Evolutionary conservation across 2,888 invertebrate genomes (phyloP).

Genomic region (Aspidiotus rigidus): DNA sequence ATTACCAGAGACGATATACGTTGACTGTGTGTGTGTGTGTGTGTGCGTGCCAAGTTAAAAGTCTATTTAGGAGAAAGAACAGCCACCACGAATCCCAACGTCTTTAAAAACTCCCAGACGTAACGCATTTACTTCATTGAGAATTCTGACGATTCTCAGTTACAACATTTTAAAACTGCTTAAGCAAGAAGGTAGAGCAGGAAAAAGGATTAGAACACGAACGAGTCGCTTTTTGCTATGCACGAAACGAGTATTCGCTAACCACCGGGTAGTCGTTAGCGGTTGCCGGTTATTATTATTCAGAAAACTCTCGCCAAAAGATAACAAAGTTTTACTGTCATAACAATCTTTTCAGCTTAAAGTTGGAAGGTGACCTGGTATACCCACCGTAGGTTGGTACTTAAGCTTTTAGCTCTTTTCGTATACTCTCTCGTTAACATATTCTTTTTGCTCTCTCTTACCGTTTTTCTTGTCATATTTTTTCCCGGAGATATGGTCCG

Average conservation of each 20-base stretch:
- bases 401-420: conserved; percentile 27
- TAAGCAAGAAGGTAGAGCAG: conserved; percentile 24
- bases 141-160: conserved; percentile 3
- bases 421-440: conserved; percentile 15
- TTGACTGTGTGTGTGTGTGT: no score
- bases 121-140: neutral
- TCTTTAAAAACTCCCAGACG: neutral
- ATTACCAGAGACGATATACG: no score
- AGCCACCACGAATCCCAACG: no score
- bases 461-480: no score
- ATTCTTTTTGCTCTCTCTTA: neutral
- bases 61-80: no score
- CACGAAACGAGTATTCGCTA: conserved; percentile 21
- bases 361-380: conserved; percentile 28
- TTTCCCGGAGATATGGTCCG: neutral
- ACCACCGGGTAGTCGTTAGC: conserved; percentile 33
- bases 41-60: no score
- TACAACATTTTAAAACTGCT: conserved; percentile 26
- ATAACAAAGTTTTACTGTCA: conserved; percentile 34
- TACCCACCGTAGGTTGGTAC: neutral
- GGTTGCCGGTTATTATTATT: conserved; percentile 33
- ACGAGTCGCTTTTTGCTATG: conserved; percentile 30
- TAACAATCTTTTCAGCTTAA: conserved; percentile 35
- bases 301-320: conserved; percentile 33
- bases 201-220: conserved; percentile 27